Base-by-base conservation (phyloP, 2,888 invertebrate species). In the Acholoe squamosa region DNA sequence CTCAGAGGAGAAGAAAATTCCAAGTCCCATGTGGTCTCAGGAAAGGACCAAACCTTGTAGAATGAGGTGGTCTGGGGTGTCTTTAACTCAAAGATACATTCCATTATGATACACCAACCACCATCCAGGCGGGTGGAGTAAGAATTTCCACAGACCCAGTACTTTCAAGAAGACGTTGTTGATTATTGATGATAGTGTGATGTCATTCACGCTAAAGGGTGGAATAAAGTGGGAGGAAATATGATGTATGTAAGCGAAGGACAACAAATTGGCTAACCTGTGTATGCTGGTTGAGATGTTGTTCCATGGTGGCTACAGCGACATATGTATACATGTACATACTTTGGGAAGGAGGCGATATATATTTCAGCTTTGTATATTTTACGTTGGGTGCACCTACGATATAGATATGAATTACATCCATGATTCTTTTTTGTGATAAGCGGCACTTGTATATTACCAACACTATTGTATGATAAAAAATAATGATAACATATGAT, bases 401-500 rank as follows among this genome's bases (percentile, higher is more conserved):
- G 14, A 7, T 61, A 61, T 61, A 61, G 43, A 43, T 43, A 43
- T 43, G 12, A 76, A 76, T n/a, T 80, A 80, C 80, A 80, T 80
- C 80, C 80, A 34, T 80, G 80, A 80, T 80, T 80, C 34, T 43
- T 80, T 80, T 80, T 43, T 80, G 80, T 80, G 80, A 80, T 80
- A 80, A 14, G 10, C 34, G 43, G 43, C 80, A 80, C 80, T 43
- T 80, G 80, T 80, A 80, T 34, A 80, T 80, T 80, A 80, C 43
- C 80, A 0, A 80, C 43, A 80, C 80, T 43, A 1, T 80, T 33
- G 19, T 80, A 80, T 80, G 12, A 33, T 80, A 80, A 43, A 16
- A 28, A 12, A 5, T 76, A 76, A 76, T 76, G 1, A 76, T 76
- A 25, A 31, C 25, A 28, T 19, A n/a, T 61, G 10, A 43, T 7